Conservation (phyloP, 2,797 vertebrate species). For the Vireo griseus region DNA sequence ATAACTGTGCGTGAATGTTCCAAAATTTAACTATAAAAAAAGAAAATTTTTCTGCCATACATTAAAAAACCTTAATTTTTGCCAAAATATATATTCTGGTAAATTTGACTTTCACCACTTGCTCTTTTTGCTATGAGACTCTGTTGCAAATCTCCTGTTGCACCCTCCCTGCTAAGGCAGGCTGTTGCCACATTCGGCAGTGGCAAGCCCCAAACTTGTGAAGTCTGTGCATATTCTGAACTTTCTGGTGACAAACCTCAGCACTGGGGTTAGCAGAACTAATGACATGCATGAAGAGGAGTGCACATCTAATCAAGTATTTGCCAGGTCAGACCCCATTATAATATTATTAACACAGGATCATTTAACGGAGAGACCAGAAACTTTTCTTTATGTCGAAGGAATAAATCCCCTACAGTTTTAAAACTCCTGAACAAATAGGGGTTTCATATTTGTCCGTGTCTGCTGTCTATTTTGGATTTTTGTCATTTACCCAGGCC, state of each 20-base stretch:
- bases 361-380: not conserved
- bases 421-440: slow-evolving; percentile 8
- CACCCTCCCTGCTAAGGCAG: not conserved
- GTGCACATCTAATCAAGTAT: not conserved
- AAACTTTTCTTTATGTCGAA: not conserved
- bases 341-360: not conserved
- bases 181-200: not conserved
- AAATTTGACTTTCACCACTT: not conserved
- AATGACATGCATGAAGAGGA: not conserved
- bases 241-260: not conserved
- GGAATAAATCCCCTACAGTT: not conserved
- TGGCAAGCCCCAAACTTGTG: not conserved
- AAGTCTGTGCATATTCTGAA: not conserved
- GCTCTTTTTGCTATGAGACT: not conserved
- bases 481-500: not conserved
- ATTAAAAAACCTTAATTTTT: not conserved
- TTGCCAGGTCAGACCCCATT: not conserved
- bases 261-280: not conserved
- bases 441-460: not conserved
- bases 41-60: not conserved
- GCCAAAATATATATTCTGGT: not conserved
- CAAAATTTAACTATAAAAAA: not conserved
- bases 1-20: not conserved
- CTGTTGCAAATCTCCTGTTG: rapidly evolving
- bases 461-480: not conserved